Evolutionary conservation across 1,140 invertebrate genomes (phyloP), one percentile per base, ranked within the genome.

Genomic region (Scaptomyza montana): DNA sequence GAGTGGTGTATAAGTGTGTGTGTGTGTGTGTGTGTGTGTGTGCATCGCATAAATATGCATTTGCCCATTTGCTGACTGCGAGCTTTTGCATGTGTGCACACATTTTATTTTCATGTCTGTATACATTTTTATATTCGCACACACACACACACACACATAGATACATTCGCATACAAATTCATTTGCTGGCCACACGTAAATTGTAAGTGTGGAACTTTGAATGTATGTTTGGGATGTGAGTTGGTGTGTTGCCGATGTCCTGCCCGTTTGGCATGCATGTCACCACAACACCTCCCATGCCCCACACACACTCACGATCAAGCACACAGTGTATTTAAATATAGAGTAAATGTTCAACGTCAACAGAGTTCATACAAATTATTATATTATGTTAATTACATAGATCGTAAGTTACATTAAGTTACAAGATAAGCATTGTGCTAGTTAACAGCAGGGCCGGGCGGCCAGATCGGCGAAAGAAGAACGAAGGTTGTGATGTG

Each of bases 21-120:
- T 28, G 41, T n/a, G 5, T 33, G 4, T 41, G 49, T 33, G 36
- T 53, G n/a, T 55, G 25, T 9, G n/a, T n/a, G 16, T 33, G 45
- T 41, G 62, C 41, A 68, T 43, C 77, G 60, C 63, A 85, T 85
- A 84, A 84, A 85, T 80, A 85, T 86, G 78, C 75, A 86, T 86
- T 86, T 75, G 21, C 76, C 76, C 78, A 79, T 77, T 74, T 54
- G 49, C 69, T 62, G 33, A 51, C 47, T 49, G 21, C 41, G 50
- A 50, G 62, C 65, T 53, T 67, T 78, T 69, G 82, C 82, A 87
- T 33, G 30, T 33, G 30, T 33, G 30, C 30, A 33, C 30, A 33
- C 7, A 33, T 7, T 6, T 33, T 6, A 5, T 33, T 5, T 33
- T 6, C 30, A 33, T 87, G 82, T 25, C 7, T 36, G 12, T n/a